Evolutionary conservation across 2,888 invertebrate genomes (phyloP), one percentile per base, ranked within the genome.

Genomic region (Amorpha juglandis): DNA sequence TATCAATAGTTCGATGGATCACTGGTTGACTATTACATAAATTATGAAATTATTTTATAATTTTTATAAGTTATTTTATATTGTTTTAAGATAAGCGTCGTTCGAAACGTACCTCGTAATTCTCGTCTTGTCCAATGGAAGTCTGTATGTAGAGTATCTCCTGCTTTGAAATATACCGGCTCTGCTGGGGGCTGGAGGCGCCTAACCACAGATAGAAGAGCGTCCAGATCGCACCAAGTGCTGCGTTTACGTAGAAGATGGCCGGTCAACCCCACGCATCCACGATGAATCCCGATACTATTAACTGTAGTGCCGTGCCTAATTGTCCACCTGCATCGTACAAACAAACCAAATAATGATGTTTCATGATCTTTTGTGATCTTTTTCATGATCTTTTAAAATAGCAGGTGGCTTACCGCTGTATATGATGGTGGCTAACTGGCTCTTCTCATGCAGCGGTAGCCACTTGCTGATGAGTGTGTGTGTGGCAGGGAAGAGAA

Each of bases 401-500:
- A 33, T 33, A 19, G 38, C 33, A 50, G 8, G 35, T 33, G 6
- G 21, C 63, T 58, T 55, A 75, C 77, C 77, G 58, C 74, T 70
- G 64, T 81, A 81, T 7, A 81, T 75, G 21, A 77, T 64, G 0
- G 80, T 79, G 78, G 90, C 88, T 47, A 93, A 73, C 72, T 91
- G 76, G 47, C 90, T 87, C 67, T 92, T 86, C 73, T 94, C 94
- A 38, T 81, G 76, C 0, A 89, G 83, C 0, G 94, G 94, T 1
- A 86, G 95, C 96, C 96, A 96, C 81, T 95, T 95, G 1, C 96
- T 94, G 58, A 96, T 79, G 2, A 96, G 82, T 0, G 94, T 95
- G 72, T 96, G 96, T 6, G 94, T 86, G 50, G 94, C 94, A 0
- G 96, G 96, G 77, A 95, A 94, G 11, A 96, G 87, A 66, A 95